These are phyloP conservation scores for Numida meleagris DNA, from an alignment of 2,113 vertebrate species.

Conservation along the genomic window DNA sequence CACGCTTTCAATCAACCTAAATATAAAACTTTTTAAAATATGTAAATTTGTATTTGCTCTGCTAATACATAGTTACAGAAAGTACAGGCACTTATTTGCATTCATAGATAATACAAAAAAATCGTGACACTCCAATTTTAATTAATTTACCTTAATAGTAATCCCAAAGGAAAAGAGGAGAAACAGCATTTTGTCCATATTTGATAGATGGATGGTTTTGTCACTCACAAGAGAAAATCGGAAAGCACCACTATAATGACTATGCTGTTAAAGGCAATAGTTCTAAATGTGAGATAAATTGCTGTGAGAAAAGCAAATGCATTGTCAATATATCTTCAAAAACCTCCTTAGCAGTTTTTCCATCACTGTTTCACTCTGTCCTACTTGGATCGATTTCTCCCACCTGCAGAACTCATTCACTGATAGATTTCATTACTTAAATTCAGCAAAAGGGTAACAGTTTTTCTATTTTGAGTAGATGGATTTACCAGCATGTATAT, in stretches of 20 bases:
- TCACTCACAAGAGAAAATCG: not conserved
- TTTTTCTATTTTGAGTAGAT: not conserved
- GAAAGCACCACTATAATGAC: not conserved
- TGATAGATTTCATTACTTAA: conserved; percentile 7
- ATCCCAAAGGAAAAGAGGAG: not conserved
- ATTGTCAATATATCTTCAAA: not conserved
- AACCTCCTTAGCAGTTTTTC: not conserved
- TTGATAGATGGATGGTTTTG: not conserved
- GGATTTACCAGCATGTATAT: conserved; percentile 5
- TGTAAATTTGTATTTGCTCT: conserved; percentile 5
- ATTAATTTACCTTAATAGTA: not conserved
- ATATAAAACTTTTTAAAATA: not conserved
- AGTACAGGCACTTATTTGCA: not conserved
- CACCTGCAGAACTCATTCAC: not conserved
- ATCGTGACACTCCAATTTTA: not conserved
- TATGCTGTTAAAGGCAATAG: not conserved
- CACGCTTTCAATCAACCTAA: not conserved
- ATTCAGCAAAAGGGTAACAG: not conserved
- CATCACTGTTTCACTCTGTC: not conserved
- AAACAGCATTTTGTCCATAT: not conserved
- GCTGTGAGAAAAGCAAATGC: not conserved
- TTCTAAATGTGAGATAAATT: not conserved
- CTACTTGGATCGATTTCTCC: not conserved
- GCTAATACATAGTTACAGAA: not conserved
- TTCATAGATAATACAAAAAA: not conserved